Evolutionary conservation across 2,797 vertebrate species (phyloP).

Genomic region (Aplochiton taeniatus): DNA sequence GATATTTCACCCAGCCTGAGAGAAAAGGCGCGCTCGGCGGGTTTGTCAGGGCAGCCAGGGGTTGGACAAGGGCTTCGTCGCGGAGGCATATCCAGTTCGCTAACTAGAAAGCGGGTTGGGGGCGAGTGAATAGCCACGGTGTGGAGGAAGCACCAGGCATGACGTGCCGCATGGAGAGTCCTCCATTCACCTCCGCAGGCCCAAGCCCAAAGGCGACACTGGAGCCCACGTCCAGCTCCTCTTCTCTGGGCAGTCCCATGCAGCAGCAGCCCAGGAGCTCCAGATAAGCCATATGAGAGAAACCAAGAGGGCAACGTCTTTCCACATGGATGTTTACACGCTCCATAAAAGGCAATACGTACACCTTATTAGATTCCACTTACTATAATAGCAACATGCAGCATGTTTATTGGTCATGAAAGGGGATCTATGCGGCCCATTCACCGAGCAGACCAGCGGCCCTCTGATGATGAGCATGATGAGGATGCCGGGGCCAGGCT

Average conservation of each 20-base stretch:
- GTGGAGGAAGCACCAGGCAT: too few species aligned
- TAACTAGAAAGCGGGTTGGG: too few species aligned
- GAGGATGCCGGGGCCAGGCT: neutral
- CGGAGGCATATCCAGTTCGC: too few species aligned
- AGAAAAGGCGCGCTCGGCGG: too few species aligned
- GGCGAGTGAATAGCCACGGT: too few species aligned
- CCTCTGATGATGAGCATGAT: conserved; percentile 49
- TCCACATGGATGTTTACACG: conserved; percentile 76
- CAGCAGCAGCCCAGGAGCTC: conserved; percentile 39
- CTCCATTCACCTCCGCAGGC: conserved; percentile 5
- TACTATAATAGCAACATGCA: conserved; percentile 71
- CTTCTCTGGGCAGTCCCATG: conserved; percentile 14
- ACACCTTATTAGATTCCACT: conserved; percentile 78
- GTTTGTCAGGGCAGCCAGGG: too few species aligned
- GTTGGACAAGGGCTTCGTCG: too few species aligned
- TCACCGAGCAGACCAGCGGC: conserved; percentile 46
- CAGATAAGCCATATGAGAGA: conserved; percentile 45
- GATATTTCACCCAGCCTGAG: too few species aligned
- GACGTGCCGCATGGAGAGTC: conserved; percentile 2
- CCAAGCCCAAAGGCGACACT: too few species aligned
- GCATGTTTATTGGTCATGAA: conserved; percentile 76
- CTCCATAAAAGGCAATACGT: conserved; percentile 72
- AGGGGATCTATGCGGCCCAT: conserved; percentile 73
- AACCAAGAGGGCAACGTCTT: conserved; percentile 67
- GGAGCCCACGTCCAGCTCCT: too few species aligned